A percentile compares a stretch with the other conserved stretches of the same genome.
Conservation (phyloP, 2,797 vertebrate genomes). For the Scyliorhinus canicula region DNA sequence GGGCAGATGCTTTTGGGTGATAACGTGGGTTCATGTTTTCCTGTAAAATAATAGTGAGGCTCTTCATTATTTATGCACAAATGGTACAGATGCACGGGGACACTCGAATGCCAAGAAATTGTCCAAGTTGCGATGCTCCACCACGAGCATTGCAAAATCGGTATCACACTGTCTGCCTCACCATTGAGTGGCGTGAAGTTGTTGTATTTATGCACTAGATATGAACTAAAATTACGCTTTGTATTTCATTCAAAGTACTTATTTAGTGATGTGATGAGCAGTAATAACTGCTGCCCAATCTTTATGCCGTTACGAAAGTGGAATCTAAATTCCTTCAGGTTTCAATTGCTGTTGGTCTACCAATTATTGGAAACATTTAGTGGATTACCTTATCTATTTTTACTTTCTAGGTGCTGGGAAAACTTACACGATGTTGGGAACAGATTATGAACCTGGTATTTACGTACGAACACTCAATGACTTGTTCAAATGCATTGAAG, state of each 20-base stretch:
- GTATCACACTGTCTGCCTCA: background rate
- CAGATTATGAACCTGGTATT: slow-evolving; percentile 79
- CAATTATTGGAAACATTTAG: background rate
- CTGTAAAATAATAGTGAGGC: background rate
- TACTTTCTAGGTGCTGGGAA: slow-evolving; percentile 76
- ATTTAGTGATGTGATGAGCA: background rate
- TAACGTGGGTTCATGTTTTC: background rate
- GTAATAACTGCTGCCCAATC: background rate
- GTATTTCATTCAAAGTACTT: background rate
- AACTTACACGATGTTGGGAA: slow-evolving; percentile 92
- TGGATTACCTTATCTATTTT: background rate
- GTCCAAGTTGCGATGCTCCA: background rate
- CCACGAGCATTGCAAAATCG: background rate
- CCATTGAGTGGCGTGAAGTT: background rate
- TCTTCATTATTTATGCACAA: background rate
- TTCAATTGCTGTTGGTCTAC: background rate
- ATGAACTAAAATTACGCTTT: background rate
- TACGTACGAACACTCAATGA: slow-evolving; percentile 79
- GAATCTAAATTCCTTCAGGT: background rate
- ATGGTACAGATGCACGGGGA: background rate
- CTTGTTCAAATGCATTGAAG: slow-evolving; percentile 80
- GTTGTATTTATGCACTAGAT: background rate
- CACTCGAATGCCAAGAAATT: background rate
- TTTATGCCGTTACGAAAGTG: background rate
- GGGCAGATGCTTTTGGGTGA: background rate